Evolutionary conservation across 2,888 invertebrate genomes (phyloP).

Genomic region (Melieria crassipennis): DNA sequence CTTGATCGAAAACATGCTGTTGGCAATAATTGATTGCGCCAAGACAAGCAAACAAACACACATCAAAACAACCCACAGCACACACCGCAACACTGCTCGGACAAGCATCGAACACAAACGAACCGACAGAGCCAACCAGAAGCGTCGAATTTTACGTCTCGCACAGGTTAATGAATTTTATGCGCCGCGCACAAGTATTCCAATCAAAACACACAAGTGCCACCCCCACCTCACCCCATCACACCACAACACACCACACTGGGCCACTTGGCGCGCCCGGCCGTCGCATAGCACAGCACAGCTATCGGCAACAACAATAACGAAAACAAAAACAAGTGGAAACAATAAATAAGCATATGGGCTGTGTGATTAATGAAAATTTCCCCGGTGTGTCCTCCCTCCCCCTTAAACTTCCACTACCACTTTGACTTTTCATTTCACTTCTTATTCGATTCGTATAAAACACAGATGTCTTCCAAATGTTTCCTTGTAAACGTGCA

Average conservation of each 20-base stretch:
- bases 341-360: slow-evolving; percentile 15
- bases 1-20: slow-evolving; percentile 26
- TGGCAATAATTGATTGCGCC: slow-evolving; percentile 18
- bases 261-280: too few relatives aligned
- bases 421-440: slow-evolving; percentile 6
- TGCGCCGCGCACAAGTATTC: slow-evolving; percentile 7
- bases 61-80: slow-evolving; percentile 12
- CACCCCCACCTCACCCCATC: background rate
- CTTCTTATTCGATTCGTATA: slow-evolving; percentile 41
- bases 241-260: too few relatives aligned
- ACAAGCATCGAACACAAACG: background rate
- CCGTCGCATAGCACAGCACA: too few relatives aligned
- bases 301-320: too few relatives aligned
- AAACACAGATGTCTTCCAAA: slow-evolving; percentile 52
- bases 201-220: slow-evolving; percentile 20
- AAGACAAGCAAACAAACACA: slow-evolving; percentile 25
- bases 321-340: background rate
- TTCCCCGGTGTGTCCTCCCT: background rate
- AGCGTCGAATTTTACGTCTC: background rate
- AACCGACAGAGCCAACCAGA: background rate
- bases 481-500: slow-evolving; percentile 37
- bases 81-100: too few relatives aligned
- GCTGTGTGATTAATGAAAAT: slow-evolving; percentile 19
- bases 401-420: background rate
- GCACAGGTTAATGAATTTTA: slow-evolving; percentile 34